Evolutionary conservation across 2,113 vertebrate genomes (phyloP).

Genomic region (Bujurquina vittata): DNA sequence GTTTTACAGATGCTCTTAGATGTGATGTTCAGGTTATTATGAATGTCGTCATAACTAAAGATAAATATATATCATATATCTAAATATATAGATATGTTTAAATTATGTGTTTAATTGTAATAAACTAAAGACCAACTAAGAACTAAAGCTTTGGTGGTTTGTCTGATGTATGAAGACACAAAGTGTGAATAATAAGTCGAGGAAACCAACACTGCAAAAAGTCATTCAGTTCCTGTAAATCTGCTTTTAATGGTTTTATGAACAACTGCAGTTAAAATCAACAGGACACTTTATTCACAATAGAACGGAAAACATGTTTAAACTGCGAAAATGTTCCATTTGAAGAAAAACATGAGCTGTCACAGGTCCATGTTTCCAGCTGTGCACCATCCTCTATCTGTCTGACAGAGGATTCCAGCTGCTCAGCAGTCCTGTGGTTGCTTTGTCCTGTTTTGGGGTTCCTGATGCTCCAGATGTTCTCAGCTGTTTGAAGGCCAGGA

Average conservation of each 20-base stretch:
- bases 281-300: no score
- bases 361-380: no score
- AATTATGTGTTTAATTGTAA: conserved; percentile 66
- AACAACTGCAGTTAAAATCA: not conserved
- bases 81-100: conserved; percentile 32
- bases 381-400: no score
- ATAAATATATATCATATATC: conserved; percentile 40
- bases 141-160: not conserved
- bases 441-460: no score
- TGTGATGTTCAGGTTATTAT: conserved; percentile 71
- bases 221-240: not conserved
- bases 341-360: no score
- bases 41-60: conserved; percentile 75
- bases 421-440: no score
- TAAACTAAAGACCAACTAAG: conserved; percentile 51
- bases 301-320: no score
- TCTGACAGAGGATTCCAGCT: no score
- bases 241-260: not conserved
- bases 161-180: not conserved
- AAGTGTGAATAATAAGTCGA: not conserved
- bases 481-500: no score
- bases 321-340: no score
- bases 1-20: conserved; percentile 69
- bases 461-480: no score
- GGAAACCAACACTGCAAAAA: not conserved